Base-by-base conservation (phyloP, 1,140 invertebrate genomes). In the Hyposmocoma kahamanoa region DNA sequence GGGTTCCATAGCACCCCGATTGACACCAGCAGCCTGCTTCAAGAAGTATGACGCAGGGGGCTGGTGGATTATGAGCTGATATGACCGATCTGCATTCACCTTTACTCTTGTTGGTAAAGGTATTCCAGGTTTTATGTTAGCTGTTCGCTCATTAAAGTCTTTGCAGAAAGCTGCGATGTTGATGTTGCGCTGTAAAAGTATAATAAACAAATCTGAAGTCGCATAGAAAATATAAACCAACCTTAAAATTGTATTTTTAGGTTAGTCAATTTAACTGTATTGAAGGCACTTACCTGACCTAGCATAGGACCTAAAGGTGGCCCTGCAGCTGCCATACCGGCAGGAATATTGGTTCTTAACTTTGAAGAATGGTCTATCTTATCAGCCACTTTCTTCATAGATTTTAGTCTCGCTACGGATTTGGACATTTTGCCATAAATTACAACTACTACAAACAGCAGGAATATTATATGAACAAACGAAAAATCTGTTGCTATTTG, bases 131-230 rank as follows among this genome's bases (percentile, higher is more conserved):
- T 97, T 99, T 18, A 97, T 94, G 63, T 98, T 90, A 48, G 93
- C 94, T 1, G 98, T 99, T 74, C 89, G 92, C 67, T 96, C 93
- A 87, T 99, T 99, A 64, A 99, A 99, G 61, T 99, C 98, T 88
- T 99, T 99, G 72, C 96, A 97, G 87, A 99, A 99, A 41, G 92
- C 91, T 39, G 94, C 92, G 65, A 99, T 98, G 74, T 99, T 99
- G 22, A 99, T 92, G 34, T 96, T 96, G 71, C 96, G 91, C 95
- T 98, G 72, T 82, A 88, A 76, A 44, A 58, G 5, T 26, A 26
- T 26, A 26, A 6, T 6, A 26, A 26, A 26, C 24, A 26, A 6
- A 5, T 11, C 24, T 26, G 5, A 26, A 11, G 24, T 26, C 5
- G 24, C 11, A 26, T 6, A 34, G 13, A 15, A 34, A 10, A 13